phyloP scores from a whole-genome alignment of 2,113 vertebrate genomes.

The Stigmatopora nigra region DNA sequence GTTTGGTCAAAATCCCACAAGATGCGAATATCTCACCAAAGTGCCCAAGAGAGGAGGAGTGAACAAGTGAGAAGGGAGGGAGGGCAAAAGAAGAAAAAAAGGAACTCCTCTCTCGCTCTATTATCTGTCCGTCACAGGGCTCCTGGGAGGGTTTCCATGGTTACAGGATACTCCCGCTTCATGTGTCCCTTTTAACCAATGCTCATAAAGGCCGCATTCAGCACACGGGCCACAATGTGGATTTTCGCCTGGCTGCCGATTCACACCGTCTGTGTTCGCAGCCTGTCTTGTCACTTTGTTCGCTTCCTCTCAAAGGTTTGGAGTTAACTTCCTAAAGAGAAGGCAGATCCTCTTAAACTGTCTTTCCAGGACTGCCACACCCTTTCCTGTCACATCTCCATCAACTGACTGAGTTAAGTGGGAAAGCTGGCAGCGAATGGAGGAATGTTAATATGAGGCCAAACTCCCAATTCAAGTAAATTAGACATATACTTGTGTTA shows the following conservation, averaged over 20 bases:
- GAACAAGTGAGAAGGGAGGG: conserved; percentile 57
- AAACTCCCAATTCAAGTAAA: too few relatives aligned
- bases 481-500: too few relatives aligned
- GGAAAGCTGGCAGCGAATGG: too few relatives aligned
- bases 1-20: conserved; percentile 42
- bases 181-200: conserved; percentile 70
- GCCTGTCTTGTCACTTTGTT: conserved; percentile 18
- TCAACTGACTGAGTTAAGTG: background rate
- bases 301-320: conserved; percentile 6
- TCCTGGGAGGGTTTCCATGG: conserved; percentile 68
- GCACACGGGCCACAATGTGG: conserved; percentile 56
- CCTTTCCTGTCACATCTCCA: conserved; percentile 12
- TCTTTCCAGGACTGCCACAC: background rate
- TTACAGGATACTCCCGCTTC: conserved; percentile 67
- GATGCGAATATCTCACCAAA: conserved; percentile 54
- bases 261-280: conserved; percentile 30
- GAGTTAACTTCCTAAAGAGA: background rate
- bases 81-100: conserved; percentile 57
- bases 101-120: conserved; percentile 68
- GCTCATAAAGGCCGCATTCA: conserved; percentile 73
- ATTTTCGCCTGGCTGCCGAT: conserved; percentile 24
- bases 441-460: too few relatives aligned
- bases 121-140: conserved; percentile 68
- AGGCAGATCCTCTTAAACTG: background rate
- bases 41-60: conserved; percentile 50